A percentile compares a stretch with the other conserved stretches of the same genome.
Evolutionary conservation across 2,797 vertebrate genomes (phyloP).

Genomic region (Microctenopoma stevenorrisi): DNA sequence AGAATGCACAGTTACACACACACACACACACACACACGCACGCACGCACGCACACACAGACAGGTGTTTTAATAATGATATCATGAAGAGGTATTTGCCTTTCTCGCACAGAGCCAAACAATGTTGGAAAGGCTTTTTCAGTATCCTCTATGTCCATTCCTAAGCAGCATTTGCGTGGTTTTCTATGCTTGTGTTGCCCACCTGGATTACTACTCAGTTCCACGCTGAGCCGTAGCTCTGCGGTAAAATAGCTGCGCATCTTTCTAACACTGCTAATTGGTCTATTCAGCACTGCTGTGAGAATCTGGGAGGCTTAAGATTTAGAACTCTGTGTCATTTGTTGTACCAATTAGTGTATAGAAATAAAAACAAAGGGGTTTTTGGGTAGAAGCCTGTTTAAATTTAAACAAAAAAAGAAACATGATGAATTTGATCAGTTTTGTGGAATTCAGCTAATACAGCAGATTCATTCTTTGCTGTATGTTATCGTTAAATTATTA

Average conservation of each 20-base stretch:
- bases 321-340: slow-evolving; percentile 25
- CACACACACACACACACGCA: slow-evolving; percentile 11
- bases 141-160: slow-evolving; percentile 21
- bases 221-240: slow-evolving; percentile 26
- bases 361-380: slow-evolving; percentile 8
- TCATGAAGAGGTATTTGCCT: slow-evolving; percentile 50
- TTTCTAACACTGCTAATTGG: slow-evolving; percentile 59
- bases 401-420: background rate
- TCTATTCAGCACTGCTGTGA: slow-evolving; percentile 36
- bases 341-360: slow-evolving; percentile 16
- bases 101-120: slow-evolving; percentile 21
- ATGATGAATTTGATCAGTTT: background rate
- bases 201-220: slow-evolving; percentile 38
- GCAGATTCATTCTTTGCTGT: background rate
- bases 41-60: slow-evolving; percentile 22
- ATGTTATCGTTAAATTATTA: background rate
- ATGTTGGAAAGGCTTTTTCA: slow-evolving; percentile 25
- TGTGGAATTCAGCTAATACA: background rate
- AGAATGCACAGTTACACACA: slow-evolving; percentile 18
- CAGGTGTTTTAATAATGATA: slow-evolving; percentile 61
- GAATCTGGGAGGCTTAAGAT: slow-evolving; percentile 16
- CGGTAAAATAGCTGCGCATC: slow-evolving; percentile 11
- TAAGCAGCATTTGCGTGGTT: slow-evolving; percentile 25
- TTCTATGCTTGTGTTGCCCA: slow-evolving; percentile 36
- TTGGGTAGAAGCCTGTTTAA: background rate